These are phyloP conservation scores for Nephrotoma appendiculata DNA, from an alignment of 2,888 invertebrate species.

Conservation along the genomic window DNA sequence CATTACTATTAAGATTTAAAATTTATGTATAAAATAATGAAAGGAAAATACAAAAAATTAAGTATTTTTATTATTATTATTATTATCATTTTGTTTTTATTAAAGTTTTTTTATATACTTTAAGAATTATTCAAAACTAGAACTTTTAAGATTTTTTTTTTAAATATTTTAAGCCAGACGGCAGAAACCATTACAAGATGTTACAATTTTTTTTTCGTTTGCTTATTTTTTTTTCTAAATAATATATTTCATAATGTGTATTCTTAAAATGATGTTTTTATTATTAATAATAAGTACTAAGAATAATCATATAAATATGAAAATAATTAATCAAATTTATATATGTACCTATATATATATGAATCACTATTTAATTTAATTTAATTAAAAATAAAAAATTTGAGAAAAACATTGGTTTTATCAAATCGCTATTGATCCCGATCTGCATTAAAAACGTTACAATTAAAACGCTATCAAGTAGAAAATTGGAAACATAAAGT, in stretches of 20 bases:
- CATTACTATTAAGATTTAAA: background rate
- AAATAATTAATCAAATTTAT: background rate
- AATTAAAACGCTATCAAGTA: too few relatives aligned
- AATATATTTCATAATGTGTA: background rate
- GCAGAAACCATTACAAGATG: background rate
- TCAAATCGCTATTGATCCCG: too few relatives aligned
- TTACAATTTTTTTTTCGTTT: background rate
- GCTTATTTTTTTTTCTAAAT: background rate
- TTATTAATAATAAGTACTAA: background rate
- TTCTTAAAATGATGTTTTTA: background rate
- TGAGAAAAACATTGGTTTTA: background rate
- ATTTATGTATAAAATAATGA: background rate
- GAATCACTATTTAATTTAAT: background rate
- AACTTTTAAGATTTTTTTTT: background rate
- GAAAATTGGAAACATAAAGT: too few relatives aligned
- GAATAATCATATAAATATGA: background rate
- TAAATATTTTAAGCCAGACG: background rate
- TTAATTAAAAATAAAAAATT: background rate
- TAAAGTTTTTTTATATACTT: background rate
- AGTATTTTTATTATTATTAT: background rate
- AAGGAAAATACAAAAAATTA: background rate
- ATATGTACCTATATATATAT: background rate
- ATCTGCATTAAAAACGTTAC: too few relatives aligned
- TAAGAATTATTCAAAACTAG: background rate
- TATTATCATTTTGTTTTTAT: background rate